phyloP scores from a whole-genome alignment of 1,140 invertebrate genomes.

The Homalodisca vitripennis region DNA sequence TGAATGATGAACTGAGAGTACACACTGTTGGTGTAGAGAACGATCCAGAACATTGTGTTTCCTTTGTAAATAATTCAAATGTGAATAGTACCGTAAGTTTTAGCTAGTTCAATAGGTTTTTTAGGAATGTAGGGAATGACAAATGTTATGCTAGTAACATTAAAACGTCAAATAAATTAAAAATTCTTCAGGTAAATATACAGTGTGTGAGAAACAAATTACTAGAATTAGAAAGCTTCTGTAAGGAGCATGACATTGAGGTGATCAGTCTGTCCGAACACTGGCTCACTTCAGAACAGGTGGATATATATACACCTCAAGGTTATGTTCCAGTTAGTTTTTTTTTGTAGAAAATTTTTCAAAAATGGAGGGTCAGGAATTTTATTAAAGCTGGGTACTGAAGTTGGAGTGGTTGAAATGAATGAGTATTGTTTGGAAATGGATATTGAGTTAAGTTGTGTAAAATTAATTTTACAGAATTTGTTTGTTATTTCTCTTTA shows the following conservation, averaged over 20 bases:
- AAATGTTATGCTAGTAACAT: too few species aligned
- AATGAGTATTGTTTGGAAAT: neutral
- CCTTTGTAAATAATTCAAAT: neutral
- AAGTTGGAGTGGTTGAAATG: constrained; percentile 9
- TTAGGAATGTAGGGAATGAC: neutral
- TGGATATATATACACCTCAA: neutral
- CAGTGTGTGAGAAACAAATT: neutral
- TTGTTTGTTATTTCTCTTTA: constrained; percentile 16
- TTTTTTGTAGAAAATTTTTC: neutral
- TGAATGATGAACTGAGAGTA: neutral
- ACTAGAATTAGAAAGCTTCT: neutral
- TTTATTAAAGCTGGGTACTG: constrained; percentile 1
- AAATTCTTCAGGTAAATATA: neutral
- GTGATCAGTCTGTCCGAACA: neutral
- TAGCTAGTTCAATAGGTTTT: neutral
- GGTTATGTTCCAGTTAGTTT: neutral
- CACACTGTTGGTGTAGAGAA: neutral
- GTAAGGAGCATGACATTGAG: neutral
- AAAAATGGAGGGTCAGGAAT: neutral
- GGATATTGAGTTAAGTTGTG: constrained; percentile 24
- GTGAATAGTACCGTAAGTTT: neutral
- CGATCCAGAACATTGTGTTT: neutral
- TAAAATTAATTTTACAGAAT: constrained; percentile 27
- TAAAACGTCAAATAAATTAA: too few species aligned
- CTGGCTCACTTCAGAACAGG: neutral